Conservation (phyloP, 2,113 vertebrate species). For the Poicephalus meyeri region DNA sequence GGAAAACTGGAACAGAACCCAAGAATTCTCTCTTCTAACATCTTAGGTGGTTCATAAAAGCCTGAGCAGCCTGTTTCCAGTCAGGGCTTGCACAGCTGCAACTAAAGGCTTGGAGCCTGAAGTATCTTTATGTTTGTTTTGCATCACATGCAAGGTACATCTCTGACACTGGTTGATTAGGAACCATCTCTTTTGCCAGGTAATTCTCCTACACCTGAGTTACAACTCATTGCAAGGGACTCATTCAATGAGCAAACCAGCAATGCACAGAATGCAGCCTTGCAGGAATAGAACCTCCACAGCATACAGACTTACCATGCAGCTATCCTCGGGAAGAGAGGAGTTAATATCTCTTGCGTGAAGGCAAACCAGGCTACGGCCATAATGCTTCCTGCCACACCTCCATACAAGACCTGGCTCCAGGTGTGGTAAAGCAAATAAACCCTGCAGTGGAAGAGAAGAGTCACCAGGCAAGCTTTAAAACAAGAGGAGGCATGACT, state of each 20-base stretch:
- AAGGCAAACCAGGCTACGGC: conserved; percentile 93
- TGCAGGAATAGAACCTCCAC: not conserved
- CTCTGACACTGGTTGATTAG: not conserved
- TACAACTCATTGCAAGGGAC: not conserved
- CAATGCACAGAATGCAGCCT: not conserved
- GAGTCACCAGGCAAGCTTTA: not conserved
- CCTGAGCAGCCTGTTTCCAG: not conserved
- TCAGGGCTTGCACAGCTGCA: not conserved
- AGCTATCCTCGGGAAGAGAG: conserved; percentile 96
- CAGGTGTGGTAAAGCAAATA: conserved; percentile 98
- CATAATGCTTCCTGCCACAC: conserved; percentile 86
- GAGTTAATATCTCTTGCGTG: conserved; percentile 96
- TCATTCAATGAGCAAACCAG: not conserved
- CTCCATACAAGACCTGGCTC: conserved; percentile 95
- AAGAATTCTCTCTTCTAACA: not conserved
- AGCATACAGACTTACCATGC: conserved; percentile 84
- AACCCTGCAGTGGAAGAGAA: conserved; percentile 79
- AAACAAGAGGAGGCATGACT: not conserved
- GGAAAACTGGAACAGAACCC: not conserved
- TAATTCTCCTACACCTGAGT: not conserved
- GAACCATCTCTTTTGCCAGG: not conserved
- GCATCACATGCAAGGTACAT: not conserved
- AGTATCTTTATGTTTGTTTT: not conserved
- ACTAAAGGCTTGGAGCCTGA: not conserved
- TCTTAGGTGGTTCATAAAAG: not conserved